Base-by-base conservation (phyloP, 2,113 vertebrate genomes). In the Lepisosteus osseus region DNA sequence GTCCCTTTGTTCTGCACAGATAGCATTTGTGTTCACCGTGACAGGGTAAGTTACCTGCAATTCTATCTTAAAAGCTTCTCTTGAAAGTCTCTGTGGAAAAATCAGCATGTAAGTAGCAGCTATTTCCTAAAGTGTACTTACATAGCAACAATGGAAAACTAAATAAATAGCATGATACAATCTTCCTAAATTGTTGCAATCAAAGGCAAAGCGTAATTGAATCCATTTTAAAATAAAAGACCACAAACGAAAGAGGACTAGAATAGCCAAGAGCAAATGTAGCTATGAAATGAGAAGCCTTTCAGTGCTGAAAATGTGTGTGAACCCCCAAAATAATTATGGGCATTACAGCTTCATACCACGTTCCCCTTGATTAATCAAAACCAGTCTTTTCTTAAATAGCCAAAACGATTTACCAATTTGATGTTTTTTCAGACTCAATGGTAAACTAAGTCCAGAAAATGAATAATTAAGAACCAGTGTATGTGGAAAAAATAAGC, bases 1-100 rank as follows among this genome's bases (percentile, higher is more conserved):
- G 93, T 82, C 86, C 86, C 95, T 97, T 98, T 98, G 94, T 98
- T 97, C 94, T 88, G 83, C 54, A 81, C 84, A 76, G 80, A 87
- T 86, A 85, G 92, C 86, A 90, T 83, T 92, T 90, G 90, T 84
- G 92, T 90, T 84, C 80, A 80, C 87, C 79, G 83, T 79, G 86
- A 90, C 79, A 83, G 85, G 87, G 83, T 84, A 90, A 94, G 88
- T 87, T 86, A 81, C 80, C 84, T 73, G 79, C 86, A 82, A 82
- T 84, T 91, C 89, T 86, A 81, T 80, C 92, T 84, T 91, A 90
- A 94, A 94, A 95, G 90, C 90, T 86, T 89, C 82, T 80, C 56
- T 77, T 65, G 74, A 84, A 82, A 86, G 78, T 82, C 85, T 79
- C 71, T 74, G 75, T 74, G 75, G 79, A 80, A 29, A 29, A 82